A percentile compares a stretch with the other conserved stretches of the same genome.
These are phyloP conservation scores for Eueremaeus valkanovi DNA, from an alignment of 2,888 invertebrate species.

Conservation along the genomic window DNA sequence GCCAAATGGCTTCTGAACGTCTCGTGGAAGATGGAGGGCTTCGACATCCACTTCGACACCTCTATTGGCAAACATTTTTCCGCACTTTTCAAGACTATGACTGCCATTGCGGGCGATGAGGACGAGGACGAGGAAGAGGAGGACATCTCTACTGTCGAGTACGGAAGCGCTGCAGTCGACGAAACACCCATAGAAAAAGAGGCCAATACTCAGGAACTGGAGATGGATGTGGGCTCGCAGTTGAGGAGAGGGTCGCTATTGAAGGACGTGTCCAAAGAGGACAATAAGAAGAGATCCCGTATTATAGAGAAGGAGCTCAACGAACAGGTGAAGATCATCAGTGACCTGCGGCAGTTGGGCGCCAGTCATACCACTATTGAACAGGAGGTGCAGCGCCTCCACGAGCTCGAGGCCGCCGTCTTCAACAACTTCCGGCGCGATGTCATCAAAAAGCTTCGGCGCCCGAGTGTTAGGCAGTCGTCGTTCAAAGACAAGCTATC, in stretches of 20 bases:
- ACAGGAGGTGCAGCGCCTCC: conserved; percentile 81
- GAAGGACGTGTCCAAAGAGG: conserved; percentile 51
- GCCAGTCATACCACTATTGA: conserved; percentile 87
- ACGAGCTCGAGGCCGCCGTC: conserved; percentile 87
- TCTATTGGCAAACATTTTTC: conserved; percentile 94
- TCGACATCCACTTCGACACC: conserved; percentile 91
- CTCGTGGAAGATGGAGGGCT: conserved; percentile 99
- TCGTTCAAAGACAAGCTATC: conserved; percentile 66
- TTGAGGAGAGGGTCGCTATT: neutral
- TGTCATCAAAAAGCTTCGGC: conserved; percentile 81
- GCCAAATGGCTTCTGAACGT: conserved; percentile 98
- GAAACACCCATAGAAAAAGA: neutral
- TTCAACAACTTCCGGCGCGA: conserved; percentile 91
- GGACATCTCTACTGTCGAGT: conserved; percentile 60
- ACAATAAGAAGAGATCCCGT: conserved; percentile 66
- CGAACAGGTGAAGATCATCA: conserved; percentile 91
- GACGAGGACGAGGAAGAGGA: conserved; percentile 80
- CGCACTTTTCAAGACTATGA: conserved; percentile 87
- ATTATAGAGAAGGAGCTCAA: conserved; percentile 95
- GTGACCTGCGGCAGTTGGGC: conserved; percentile 71
- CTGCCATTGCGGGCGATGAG: conserved; percentile 80
- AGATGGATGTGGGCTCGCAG: neutral
- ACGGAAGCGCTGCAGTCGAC: conserved; percentile 30
- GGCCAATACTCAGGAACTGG: neutral
- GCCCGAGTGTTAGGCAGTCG: conserved; percentile 66